Evolutionary conservation across 2,113 vertebrate species (phyloP), one percentile per base, ranked within the genome.

Genomic region (Ptyas mucosa): DNA sequence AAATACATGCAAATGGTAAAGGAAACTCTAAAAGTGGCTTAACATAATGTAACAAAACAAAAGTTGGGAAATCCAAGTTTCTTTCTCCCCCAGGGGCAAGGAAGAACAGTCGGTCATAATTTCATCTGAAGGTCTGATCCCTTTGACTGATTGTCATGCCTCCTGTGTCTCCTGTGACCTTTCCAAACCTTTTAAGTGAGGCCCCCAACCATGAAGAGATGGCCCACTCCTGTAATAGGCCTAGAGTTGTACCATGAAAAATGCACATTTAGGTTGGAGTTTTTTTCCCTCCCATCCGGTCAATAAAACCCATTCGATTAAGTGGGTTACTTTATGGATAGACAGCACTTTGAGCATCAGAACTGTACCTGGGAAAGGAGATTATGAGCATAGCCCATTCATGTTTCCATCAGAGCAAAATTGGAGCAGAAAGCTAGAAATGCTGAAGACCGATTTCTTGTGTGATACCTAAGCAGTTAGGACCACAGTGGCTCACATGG

Each of bases 321-420:
- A 39, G 69, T 39, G 69, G n/a, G n/a, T 75, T 81, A 39, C n/a
- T 81, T 81, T 39, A 43, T 39, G 18, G 75, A 81, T 23, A 39
- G 34, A 2, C 14, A 29, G 3, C 43, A 85, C 26, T 64, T 18
- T 29, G 29, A 20, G 21, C 54, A 53, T 39, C 86, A 26, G 49
- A 54, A 9, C 53, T 29, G 23, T 9, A 20, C 86, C n/a, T 1
- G 53, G 51, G 75, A 53, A n/a, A 39, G 51, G 24, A 39, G 39
- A 11, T 69, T 21, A 12, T 34, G 15, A n/a, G n/a, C 11, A 20
- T 39, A 29, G 43, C 0, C 29, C 54, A 52, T 89, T 88, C 12
- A 34, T 26, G 24, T 53, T 92, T 92, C 51, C 54, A 85, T 86
- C 39, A 64, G 91, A 94, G 89, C 87, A 96, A 90, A 43, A 39